phyloP scores from a whole-genome alignment of 2,113 vertebrate genomes.

The Sardina pilchardus region DNA sequence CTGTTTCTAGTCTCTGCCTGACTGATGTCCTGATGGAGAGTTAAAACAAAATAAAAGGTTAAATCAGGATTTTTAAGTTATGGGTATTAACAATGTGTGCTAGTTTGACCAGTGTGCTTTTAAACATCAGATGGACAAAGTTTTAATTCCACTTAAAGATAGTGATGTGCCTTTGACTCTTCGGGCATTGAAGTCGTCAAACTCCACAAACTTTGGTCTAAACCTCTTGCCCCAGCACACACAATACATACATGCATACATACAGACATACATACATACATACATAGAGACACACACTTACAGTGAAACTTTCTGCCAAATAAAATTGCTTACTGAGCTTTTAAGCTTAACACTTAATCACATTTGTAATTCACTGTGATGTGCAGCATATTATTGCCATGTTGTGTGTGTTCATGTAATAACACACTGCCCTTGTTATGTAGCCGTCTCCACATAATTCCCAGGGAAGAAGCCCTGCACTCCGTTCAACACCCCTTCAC shows the following conservation, averaged over 20 bases:
- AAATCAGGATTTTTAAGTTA: background rate
- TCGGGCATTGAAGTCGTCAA: background rate
- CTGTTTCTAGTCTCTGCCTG: too few relatives aligned
- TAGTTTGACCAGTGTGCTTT: background rate
- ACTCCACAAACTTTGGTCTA: background rate
- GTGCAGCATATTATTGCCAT: background rate
- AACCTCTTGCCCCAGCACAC: background rate
- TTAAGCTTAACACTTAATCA: background rate
- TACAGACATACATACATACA: background rate
- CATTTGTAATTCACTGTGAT: background rate
- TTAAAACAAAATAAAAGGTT: background rate
- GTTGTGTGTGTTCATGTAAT: background rate
- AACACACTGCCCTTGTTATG: slow-evolving; percentile 31
- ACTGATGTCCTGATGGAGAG: background rate
- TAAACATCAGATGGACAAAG: background rate
- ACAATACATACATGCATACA: background rate
- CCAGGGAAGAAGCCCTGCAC: slow-evolving; percentile 86
- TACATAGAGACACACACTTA: background rate
- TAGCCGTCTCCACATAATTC: slow-evolving; percentile 85
- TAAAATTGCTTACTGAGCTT: background rate
- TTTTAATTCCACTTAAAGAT: background rate
- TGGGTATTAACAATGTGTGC: too few relatives aligned
- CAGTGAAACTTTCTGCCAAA: too few relatives aligned
- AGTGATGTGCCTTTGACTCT: background rate
- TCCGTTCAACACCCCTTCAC: slow-evolving; percentile 84